These are phyloP conservation scores for Nicator chloris DNA, from an alignment of 2,113 vertebrate genomes.

Conservation along the genomic window DNA sequence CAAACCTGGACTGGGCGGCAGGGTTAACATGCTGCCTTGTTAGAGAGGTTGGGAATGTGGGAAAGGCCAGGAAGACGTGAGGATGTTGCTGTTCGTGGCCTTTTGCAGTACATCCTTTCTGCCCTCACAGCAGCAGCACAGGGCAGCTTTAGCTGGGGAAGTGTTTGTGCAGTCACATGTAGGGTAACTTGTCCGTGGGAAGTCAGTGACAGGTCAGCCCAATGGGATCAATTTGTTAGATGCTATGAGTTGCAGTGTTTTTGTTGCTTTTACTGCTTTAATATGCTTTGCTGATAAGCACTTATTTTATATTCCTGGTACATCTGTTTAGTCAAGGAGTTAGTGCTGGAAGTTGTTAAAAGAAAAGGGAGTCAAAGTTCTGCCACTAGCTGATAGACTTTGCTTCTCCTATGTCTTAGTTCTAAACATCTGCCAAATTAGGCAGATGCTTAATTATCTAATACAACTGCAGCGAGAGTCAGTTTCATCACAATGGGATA, in stretches of 20 bases:
- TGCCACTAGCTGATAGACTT: not conserved
- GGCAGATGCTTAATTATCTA: not conserved
- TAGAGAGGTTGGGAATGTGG: not conserved
- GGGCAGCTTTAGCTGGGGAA: not conserved
- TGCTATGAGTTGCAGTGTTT: not conserved
- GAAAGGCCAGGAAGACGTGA: not conserved
- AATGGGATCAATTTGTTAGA: not conserved
- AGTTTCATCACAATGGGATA: not conserved
- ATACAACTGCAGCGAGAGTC: not conserved
- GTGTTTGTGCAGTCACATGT: accelerated
- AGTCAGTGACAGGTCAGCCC: not conserved
- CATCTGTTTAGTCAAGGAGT: not conserved
- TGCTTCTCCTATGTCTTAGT: not conserved
- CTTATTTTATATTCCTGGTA: not conserved
- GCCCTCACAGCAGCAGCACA: not conserved
- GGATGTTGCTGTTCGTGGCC: accelerated
- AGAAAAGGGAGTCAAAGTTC: not conserved
- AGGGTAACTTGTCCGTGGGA: not conserved
- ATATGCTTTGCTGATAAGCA: not conserved
- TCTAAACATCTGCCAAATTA: not conserved
- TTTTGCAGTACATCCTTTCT: not conserved
- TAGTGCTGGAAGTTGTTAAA: not conserved
- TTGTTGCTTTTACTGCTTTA: not conserved
- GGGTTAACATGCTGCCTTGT: not conserved
- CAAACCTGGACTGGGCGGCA: not conserved